phyloP scores from a whole-genome alignment of 1,140 invertebrate genomes.

The Sycophaga agraensis region DNA sequence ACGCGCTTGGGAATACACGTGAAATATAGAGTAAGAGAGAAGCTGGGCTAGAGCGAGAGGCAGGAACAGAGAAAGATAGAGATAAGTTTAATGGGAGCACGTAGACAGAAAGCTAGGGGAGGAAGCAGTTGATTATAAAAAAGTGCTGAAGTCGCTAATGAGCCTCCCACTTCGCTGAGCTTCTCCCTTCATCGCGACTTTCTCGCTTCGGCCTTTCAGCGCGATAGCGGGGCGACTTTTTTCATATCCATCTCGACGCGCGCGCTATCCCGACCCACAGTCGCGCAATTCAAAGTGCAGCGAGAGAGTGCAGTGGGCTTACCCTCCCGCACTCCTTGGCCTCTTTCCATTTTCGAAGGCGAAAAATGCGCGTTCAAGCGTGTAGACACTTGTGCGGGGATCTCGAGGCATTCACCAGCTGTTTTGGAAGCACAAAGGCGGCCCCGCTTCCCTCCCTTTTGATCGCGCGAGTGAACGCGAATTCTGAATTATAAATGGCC shows the following conservation, averaged over 20 bases:
- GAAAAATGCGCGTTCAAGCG: neutral
- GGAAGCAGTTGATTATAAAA: constrained; percentile 27
- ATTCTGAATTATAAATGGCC: too few relatives aligned
- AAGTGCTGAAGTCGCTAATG: constrained; percentile 31
- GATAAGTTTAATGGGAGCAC: constrained; percentile 17
- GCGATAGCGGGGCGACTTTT: constrained; percentile 6
- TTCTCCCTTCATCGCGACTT: constrained; percentile 5
- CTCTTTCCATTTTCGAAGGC: neutral
- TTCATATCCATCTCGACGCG: constrained; percentile 10
- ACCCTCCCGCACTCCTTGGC: too few relatives aligned
- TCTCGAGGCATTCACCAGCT: too few relatives aligned
- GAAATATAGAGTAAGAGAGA: constrained; percentile 3
- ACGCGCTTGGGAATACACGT: constrained; percentile 15
- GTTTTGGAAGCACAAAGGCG: too few relatives aligned
- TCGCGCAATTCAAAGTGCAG: constrained; percentile 4
- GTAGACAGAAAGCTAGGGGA: constrained; percentile 16
- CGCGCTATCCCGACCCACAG: neutral
- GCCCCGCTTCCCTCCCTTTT: too few relatives aligned
- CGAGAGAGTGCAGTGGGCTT: neutral
- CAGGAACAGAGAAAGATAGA: constrained; percentile 18
- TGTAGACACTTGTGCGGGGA: neutral
- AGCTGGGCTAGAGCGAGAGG: neutral
- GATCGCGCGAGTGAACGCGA: too few relatives aligned
- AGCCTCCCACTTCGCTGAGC: too few relatives aligned
- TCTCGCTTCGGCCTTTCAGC: neutral